phyloP scores from a whole-genome alignment of 2,113 vertebrate genomes.

The Charadrius vociferus region DNA sequence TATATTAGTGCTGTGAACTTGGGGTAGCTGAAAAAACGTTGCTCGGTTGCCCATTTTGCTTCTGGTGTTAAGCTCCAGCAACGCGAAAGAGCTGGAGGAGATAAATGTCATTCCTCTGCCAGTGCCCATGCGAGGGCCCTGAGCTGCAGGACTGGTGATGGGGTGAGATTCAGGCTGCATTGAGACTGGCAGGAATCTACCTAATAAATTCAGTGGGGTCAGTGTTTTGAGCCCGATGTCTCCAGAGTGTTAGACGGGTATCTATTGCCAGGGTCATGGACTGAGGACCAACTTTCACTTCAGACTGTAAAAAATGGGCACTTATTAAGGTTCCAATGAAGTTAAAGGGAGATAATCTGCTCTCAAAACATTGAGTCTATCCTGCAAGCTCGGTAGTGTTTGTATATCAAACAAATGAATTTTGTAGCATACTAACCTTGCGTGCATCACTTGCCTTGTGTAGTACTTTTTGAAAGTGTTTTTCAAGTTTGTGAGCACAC shows the following conservation, averaged over 20 bases:
- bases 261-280: not conserved
- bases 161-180: not conserved
- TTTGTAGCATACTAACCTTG: not conserved
- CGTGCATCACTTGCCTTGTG: not conserved
- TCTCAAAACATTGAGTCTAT: not conserved
- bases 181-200: not conserved
- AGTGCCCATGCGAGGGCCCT: no score
- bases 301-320: not conserved
- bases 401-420: not conserved
- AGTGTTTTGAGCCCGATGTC: not conserved
- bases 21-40: not conserved
- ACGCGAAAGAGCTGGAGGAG: not conserved
- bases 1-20: not conserved
- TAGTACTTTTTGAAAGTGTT: not conserved
- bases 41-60: not conserved
- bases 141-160: not conserved
- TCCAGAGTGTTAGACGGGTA: not conserved
- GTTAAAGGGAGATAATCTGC: not conserved
- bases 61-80: not conserved
- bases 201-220: not conserved
- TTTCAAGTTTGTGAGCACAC: not conserved
- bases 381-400: not conserved
- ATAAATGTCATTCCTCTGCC: not conserved
- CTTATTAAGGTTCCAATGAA: not conserved
- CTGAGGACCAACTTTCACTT: not conserved